Base-by-base conservation (phyloP, 2,888 invertebrate species). In the Thereva nobilitata region DNA sequence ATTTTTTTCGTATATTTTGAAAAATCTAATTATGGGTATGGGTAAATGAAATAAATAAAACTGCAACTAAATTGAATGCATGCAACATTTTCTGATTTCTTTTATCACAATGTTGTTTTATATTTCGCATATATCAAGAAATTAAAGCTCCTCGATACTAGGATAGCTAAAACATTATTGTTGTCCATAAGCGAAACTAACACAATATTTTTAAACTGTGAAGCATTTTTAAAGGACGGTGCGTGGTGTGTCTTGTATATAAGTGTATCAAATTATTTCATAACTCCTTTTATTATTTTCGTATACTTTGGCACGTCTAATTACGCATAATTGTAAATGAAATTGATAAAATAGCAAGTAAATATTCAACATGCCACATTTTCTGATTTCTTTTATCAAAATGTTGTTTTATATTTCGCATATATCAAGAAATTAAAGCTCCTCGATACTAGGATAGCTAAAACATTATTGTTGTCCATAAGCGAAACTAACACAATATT, bases 171-270 rank as follows among this genome's bases (percentile, higher is more conserved):
- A 67, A 54, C 59, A 41, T 70, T 76, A 38, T 67, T 78, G 52
- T 79, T 45, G 79, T 80, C 79, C 78, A 73, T 71, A 72, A 76
- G 76, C 77, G 76, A 78, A 78, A 75, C 77, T 74, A 69, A 67
- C 69, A 56, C 71, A 74, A 67, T 53, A 37, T 44, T 67, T 69
- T 69, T 44, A 52, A n/a, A 64, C 72, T 73, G 70, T 65, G 68
- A 69, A 75, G 78, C 66, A 79, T 79, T 78, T 76, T 75, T 75
- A 53, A 72, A 76, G 78, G 78, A 79, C 78, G 35, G n/a, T 44
- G 34, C n/a, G n/a, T n/a, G n/a, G n/a, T n/a, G n/a, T n/a, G n/a
- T n/a, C n/a, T n/a, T n/a, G n/a, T n/a, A n/a, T n/a, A n/a, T n/a
- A n/a, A n/a, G n/a, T n/a, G n/a, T n/a, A n/a, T n/a, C n/a, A n/a